Base-by-base conservation (phyloP, 64 coral and sea anemone species). In the Montipora cactus region DNA sequence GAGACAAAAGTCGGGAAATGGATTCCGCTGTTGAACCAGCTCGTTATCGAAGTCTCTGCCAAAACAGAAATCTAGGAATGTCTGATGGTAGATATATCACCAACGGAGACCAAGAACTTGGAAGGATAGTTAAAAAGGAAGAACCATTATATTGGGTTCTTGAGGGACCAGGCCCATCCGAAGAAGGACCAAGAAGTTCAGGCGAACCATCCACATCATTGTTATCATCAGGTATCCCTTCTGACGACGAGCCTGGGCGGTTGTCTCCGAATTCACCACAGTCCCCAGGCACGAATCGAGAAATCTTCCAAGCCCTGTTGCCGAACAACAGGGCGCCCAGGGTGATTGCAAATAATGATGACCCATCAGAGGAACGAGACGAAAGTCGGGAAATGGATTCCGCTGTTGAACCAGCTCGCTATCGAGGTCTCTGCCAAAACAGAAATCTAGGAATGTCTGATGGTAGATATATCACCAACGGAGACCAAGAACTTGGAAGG, bases 81-180 rank as follows among this genome's bases (percentile, higher is more conserved):
- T 11, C 12, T 45, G 5, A 7, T 46, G 28, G 46, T 12, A 5
- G 13, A 49, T 18, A 50, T 3, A 19, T 78, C 4, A 49, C 16
- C 15, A 2, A 18, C 46, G 76, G 15, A 50, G 44, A 71, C 10
- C 68, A 28, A 5, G 19, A 23, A 71, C 18, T 21, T 18, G 20
- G 68, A 71, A 19, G 4, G 5, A 71, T 0, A 71, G 68, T 19
- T 0, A 16, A 47, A 13, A n/a, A 16, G 0, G 47, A 23, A 86
- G 82, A 86, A 11, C 82, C 82, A 22, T 49, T 72, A 2, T 86
- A 86, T 72, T 12, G 47, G 3, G 66, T 86, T 7, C 82, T 51
- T 44, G 82, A 86, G 46, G 18, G 44, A 70, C 10, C 64, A 71
- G 8, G 0, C n/a, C 45, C 82, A 4, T 49, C 44, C 1, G 47